Percentiles rank a stretch among this genome's conserved stretches.
Conservation (phyloP, 2,888 invertebrate species). For the Nymphalis c-album region DNA sequence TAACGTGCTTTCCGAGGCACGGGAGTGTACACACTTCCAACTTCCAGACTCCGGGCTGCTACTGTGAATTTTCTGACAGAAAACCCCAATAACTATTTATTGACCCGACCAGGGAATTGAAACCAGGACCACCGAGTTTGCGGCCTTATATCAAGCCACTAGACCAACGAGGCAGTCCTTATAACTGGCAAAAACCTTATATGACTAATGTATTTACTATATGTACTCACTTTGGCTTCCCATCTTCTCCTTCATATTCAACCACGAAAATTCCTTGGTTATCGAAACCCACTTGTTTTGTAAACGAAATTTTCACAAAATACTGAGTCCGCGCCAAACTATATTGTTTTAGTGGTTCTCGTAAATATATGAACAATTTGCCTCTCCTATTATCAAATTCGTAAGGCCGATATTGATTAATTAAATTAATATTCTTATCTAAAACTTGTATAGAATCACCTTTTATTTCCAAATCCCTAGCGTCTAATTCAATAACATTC, state of each 20-base stretch:
- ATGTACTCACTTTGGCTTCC: slow-evolving; percentile 61
- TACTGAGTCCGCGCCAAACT: slow-evolving; percentile 54
- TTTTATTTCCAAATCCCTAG: slow-evolving; percentile 59
- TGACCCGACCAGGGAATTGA: no score
- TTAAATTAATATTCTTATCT: slow-evolving; percentile 55
- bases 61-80: no score
- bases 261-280: slow-evolving; percentile 61
- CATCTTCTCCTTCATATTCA: slow-evolving; percentile 57
- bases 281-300: slow-evolving; percentile 53
- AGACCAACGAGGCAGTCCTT: no score
- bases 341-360: slow-evolving; percentile 58
- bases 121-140: no score
- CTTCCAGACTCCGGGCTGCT: no score
- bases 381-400: slow-evolving; percentile 55
- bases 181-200: background rate
- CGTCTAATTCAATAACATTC: slow-evolving; percentile 62
- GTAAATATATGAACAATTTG: slow-evolving; percentile 62
- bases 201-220: background rate
- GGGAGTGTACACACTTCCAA: no score
- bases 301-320: slow-evolving; percentile 59
- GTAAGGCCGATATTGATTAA: slow-evolving; percentile 60
- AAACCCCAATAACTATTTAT: no score
- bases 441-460: slow-evolving; percentile 57
- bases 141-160: no score
- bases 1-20: no score